Conservation (phyloP, 2,888 invertebrate genomes). For the Theretra japonica region DNA sequence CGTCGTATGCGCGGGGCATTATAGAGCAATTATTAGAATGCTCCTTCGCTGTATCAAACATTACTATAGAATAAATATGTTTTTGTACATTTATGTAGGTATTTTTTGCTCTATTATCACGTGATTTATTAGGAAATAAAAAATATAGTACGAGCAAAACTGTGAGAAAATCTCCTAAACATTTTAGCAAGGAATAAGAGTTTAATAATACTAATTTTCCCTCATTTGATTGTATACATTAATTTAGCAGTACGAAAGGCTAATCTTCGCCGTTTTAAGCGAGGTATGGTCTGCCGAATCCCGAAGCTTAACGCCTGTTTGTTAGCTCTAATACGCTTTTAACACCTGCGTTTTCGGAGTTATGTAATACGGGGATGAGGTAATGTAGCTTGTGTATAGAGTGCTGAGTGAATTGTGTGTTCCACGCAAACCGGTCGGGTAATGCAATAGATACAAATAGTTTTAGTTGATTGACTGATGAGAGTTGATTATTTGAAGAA, state of each 20-base stretch:
- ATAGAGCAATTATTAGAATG: constrained; percentile 38
- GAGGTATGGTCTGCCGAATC: constrained; percentile 72
- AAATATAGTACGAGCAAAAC: background rate
- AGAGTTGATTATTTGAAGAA: constrained; percentile 30
- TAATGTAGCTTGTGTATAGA: constrained; percentile 66
- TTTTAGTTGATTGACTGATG: constrained; percentile 52
- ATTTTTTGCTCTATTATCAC: constrained; percentile 8
- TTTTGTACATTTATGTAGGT: constrained; percentile 2
- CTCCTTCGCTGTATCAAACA: background rate
- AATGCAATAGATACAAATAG: constrained; percentile 47
- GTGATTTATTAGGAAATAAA: constrained; percentile 7
- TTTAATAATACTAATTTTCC: background rate
- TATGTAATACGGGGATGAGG: constrained; percentile 66
- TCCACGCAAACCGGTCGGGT: constrained; percentile 40
- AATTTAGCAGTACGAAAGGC: constrained; percentile 67
- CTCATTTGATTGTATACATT: constrained; percentile 64
- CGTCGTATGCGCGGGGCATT: constrained; percentile 29
- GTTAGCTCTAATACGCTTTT: constrained; percentile 78
- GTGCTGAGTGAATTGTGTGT: constrained; percentile 61
- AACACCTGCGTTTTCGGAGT: constrained; percentile 78
- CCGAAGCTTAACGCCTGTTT: constrained; percentile 80
- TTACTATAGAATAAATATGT: background rate
- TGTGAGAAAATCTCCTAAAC: constrained; percentile 2
- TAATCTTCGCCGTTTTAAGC: constrained; percentile 79
- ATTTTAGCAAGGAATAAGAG: background rate